Conservation (phyloP, 1,140 invertebrate species). For the Phenacoccus solenopsis region DNA sequence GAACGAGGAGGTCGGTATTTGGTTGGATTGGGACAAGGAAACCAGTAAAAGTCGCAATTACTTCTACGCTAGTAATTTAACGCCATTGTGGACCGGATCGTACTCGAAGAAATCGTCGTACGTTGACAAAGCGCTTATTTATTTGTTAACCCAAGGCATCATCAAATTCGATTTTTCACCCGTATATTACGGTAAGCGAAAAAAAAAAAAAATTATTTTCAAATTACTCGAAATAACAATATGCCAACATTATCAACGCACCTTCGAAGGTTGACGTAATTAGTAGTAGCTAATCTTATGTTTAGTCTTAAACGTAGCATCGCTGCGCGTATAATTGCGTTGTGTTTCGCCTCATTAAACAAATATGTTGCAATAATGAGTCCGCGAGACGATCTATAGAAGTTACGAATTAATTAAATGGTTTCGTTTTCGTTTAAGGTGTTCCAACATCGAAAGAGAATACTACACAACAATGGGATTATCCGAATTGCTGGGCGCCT, state of each 20-base stretch:
- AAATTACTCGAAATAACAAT: background rate
- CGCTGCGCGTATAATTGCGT: no score
- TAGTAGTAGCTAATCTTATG: no score
- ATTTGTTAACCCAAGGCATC: conserved; percentile 18
- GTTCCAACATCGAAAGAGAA: conserved; percentile 53
- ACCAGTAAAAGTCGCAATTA: conserved; percentile 35
- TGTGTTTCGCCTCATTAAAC: no score
- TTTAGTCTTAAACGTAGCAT: no score
- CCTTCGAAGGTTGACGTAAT: no score
- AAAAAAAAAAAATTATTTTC: background rate
- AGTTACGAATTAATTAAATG: background rate
- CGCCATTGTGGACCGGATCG: conserved; percentile 54
- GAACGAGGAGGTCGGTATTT: conserved; percentile 51
- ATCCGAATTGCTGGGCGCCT: conserved; percentile 74
- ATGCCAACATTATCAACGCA: background rate
- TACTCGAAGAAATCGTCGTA: conserved; percentile 29
- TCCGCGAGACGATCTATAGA: no score
- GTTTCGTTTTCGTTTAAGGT: conserved; percentile 33
- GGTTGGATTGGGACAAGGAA: conserved; percentile 57
- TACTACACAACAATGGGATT: conserved; percentile 78
- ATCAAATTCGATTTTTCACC: conserved; percentile 14
- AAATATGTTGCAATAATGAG: no score
- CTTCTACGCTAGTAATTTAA: conserved; percentile 60
- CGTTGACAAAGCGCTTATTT: conserved; percentile 8
- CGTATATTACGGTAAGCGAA: conserved; percentile 18